Base-by-base conservation (phyloP, 2,797 vertebrate species). In the Pangasius macronema region DNA sequence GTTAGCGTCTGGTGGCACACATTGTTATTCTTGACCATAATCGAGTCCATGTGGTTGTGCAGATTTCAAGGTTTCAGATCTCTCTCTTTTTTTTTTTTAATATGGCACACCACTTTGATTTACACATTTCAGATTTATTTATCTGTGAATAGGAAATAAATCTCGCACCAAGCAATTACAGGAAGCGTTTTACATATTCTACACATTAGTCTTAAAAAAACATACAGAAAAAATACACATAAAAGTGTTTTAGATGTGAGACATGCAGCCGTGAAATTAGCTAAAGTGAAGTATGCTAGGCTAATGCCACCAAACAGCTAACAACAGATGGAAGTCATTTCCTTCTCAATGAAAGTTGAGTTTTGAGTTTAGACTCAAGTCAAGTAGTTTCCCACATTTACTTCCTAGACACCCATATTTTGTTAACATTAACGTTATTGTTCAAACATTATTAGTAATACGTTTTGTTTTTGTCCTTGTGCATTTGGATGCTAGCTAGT, bases 11-110 rank as follows among this genome's bases (percentile, higher is more conserved):
- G 36, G 49, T 36, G n/a, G 27, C 4, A 51, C 70, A 42, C 53
- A 33, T 70, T 86, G 85, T 86, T 57, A 59, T 61, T 22, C 85
- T 46, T 72, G 53, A 59, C 53, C 67, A 82, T 79, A 82, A 72
- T 72, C n/a, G 27, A 61, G 24, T 59, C 65, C 77, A 86, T 82
- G 85, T 82, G 85, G 14, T 68, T 18, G 22, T 33, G n/a, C 46
- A 53, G 39, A 39, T 55, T 49, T 75, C 24, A 75, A 14, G 0
- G 13, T 75, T 49, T 49, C 42, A 49, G 27, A 0, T 49, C n/a
- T n/a, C n/a, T n/a, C n/a, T n/a, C n/a, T n/a, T 14, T n/a, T n/a
- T 16, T n/a, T 51, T n/a, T 49, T 7, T 46, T 2, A 51, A 77
- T 30, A 77, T 53, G 13, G 8, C 18, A 22, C 18, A 33, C 16